Base-by-base conservation (phyloP, 2,888 invertebrate genomes). In the Beris chalybata region DNA sequence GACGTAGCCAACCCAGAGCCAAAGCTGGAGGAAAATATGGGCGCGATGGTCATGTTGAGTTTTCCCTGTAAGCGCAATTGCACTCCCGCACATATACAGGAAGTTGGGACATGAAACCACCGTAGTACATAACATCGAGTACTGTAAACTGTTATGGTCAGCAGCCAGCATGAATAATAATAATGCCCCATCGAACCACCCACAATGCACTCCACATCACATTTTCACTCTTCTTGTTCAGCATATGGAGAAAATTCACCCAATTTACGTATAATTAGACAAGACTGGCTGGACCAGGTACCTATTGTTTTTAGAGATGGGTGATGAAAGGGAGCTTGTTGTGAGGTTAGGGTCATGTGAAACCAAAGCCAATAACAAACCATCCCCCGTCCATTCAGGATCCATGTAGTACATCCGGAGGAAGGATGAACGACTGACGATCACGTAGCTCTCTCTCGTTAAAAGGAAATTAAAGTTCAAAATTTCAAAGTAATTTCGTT, bases 391-490 rank as follows among this genome's bases (percentile, higher is more conserved):
- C 5, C 9, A 38, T 38, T 2, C 9, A 38, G 38, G 38, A 9
- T 38, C 9, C 38, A 38, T 38, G 38, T 38, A 9, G 38, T 38
- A 38, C 38, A 38, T 38, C 38, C 38, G 38, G 38, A 38, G 38
- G 38, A 38, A 9, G 38, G 9, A 38, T 7, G 38, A 7, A 5
- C 38, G 38, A 7, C 38, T 22, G 38, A 38, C 38, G 9, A 38
- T 38, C 44, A 30, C 11, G 44, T 29, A 58, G 29, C 45, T 45
- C 45, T 45, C 45, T 9, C 56, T 9, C 13, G 44, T 12, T 38
- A 59, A 59, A 59, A 47, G 59, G 50, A 59, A 59, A 59, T 59
- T 50, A 50, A 59, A 59, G 59, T 59, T 59, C 22, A 59, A 48
- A 59, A 47, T 59, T 59, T 50, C 48, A 15, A 48, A 59, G 59